Base-by-base conservation (phyloP, 2,888 invertebrate species). In the Parapristionchus giblindavisi region DNA sequence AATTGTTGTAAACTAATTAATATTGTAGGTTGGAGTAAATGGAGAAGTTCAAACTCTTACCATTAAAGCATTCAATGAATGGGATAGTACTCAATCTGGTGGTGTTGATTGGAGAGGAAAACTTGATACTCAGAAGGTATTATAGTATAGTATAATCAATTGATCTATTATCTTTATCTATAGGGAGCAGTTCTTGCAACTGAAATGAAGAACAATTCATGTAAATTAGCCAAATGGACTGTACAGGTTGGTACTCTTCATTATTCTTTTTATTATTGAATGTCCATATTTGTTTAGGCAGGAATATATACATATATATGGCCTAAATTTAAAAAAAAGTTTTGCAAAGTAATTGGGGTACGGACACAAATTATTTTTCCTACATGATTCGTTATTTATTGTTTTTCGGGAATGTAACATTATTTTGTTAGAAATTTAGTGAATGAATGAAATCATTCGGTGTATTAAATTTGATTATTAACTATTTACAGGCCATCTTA, bases 151-250 rank as follows among this genome's bases (percentile, higher is more conserved):
- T 14, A 6, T 8, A 14, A n/a, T n/a, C 32, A 60, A 32, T 27
- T 27, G 29, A 27, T 56, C 11, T 58, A 14, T n/a, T n/a, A 3
- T 36, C 11, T 40, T 3, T 34, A 29, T 32, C n/a, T 38, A 2
- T n/a, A 71, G 70, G 99, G 98, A 77, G 98, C 99, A 11, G 98
- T 99, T 11, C 91, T 99, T 71, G 99, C 99, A 27, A 97, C 98
- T 87, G 99, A 99, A 89, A 90, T 99, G 81, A 92, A 98, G 83
- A 99, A 99, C 89, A 99, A 99, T 90, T 95, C 96, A n/a, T 97
- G 96, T 91, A 99, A 99, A 90, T 91, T 99, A 78, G 98, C 98
- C 79, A 99, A 98, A 89, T 99, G 99, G 98, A 98, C 98, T 0
- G 94, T 96, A 8, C 86, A 85, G 77, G 79, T 79, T 2, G 34